phyloP scores from a whole-genome alignment of 1,140 invertebrate species.

The Grapholita molesta region DNA sequence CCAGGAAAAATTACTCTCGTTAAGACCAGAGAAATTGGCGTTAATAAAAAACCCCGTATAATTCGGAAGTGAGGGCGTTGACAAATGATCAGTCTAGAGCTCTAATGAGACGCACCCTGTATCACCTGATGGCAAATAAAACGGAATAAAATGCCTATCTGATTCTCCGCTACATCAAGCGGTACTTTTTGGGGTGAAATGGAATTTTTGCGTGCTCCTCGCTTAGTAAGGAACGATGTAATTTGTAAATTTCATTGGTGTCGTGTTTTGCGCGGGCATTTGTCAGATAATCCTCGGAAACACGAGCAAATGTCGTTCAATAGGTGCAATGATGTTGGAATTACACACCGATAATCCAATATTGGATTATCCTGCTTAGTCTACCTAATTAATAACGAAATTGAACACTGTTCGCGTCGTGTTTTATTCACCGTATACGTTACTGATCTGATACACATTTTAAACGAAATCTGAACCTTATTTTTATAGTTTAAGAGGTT shows the following conservation, averaged over 20 bases:
- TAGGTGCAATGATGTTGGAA: background rate
- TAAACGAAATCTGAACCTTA: background rate
- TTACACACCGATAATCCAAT: background rate
- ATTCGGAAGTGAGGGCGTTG: constrained; percentile 55
- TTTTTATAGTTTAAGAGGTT: background rate
- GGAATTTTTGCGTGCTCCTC: background rate
- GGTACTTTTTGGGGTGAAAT: constrained; percentile 19
- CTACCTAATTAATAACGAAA: background rate
- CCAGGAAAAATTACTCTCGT: constrained; percentile 60
- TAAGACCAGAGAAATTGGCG: constrained; percentile 58
- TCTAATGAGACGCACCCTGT: constrained; percentile 51
- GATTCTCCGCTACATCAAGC: constrained; percentile 7
- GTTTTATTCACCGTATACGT: background rate
- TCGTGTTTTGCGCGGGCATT: background rate
- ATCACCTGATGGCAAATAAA: constrained; percentile 49
- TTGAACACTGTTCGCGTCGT: background rate
- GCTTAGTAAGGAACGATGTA: background rate
- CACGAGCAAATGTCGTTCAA: background rate
- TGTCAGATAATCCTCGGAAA: background rate
- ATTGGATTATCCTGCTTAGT: background rate
- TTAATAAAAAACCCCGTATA: constrained; percentile 66
- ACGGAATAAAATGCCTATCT: constrained; percentile 42
- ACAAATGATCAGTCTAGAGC: constrained; percentile 53
- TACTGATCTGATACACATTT: background rate
- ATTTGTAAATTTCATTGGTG: constrained; percentile 7